Evolutionary conservation across 1,140 invertebrate genomes (phyloP).

Genomic region (Caenorhabditis remanei): DNA sequence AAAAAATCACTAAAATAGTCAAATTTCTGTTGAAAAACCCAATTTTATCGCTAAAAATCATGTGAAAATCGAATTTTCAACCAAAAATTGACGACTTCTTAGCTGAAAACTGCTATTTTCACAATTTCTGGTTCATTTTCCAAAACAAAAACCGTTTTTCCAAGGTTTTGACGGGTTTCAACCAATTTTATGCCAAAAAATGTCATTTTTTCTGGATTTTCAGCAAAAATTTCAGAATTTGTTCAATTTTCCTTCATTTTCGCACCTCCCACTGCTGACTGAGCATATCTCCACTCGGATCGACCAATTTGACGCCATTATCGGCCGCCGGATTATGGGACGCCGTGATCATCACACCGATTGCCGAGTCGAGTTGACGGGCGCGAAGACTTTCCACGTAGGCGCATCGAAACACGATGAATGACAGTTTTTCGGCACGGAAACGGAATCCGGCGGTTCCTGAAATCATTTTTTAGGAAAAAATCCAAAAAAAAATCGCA

Average conservation of each 20-base stretch:
- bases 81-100: neutral
- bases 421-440: conserved; percentile 59
- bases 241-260: neutral
- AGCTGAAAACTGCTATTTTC: too few relatives aligned
- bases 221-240: neutral
- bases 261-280: conserved; percentile 88
- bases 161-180: neutral
- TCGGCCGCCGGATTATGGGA: conserved; percentile 96
- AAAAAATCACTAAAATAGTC: too few relatives aligned
- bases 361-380: conserved; percentile 54
- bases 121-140: neutral
- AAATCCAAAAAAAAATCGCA: neutral
- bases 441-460: conserved; percentile 72
- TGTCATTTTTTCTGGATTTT: too few relatives aligned
- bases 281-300: conserved; percentile 95
- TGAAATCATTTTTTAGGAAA: neutral
- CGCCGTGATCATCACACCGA: conserved; percentile 97
- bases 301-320: conserved; percentile 96
- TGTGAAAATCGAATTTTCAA: too few relatives aligned
- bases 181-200: too few relatives aligned
- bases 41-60: too few relatives aligned
- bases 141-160: too few relatives aligned
- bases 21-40: too few relatives aligned
- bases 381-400: conserved; percentile 69
- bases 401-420: conserved; percentile 69